Evolutionary conservation across 2,113 vertebrate species (phyloP), one percentile per base, ranked within the genome.

Genomic region (Callipepla squamata): DNA sequence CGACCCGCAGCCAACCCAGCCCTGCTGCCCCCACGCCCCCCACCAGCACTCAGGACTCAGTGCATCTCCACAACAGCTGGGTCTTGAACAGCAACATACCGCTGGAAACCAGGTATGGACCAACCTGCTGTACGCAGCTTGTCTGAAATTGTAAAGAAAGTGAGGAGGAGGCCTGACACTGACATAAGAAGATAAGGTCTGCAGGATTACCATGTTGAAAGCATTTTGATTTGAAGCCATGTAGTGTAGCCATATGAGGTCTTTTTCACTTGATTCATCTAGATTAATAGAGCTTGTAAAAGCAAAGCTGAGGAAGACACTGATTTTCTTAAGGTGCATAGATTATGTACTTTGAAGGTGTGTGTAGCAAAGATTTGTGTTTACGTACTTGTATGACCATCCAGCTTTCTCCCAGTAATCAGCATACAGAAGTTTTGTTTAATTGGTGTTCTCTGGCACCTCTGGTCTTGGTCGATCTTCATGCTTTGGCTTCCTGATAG

Each of bases 61-160:
- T 98, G 22, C 99, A 99, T 92, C 98, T 99, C 83, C 99, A 99
- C 90, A 99, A 99, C 98, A 99, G 98, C 98, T 99, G 99, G 99
- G 99, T 99, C 84, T 96, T 99, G 90, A 99, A 99, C 97, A 99
- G 99, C 97, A 99, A 99, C 98, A 99, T 99, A 47, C 99, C 99
- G 0, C 96, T 99, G 95, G 99, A 99, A 97, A 99, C 99, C 97
- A 99, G 99, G 99, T 99, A 97, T n/a, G 88, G 96, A 26, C 7
- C 53, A 47, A 61, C 38, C 26, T 7, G 9, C 4, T 15, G 18
- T 9, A 28, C 26, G 3, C 80, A 6, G 9, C 10, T 0, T 3
- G 8, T 3, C 66, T 20, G 30, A 7, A 9, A 4, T 15, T 4
- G 23, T 2, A 2, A 3, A 28, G 42, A 9, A 51, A 44, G 2